Base-by-base conservation (phyloP, 2,797 vertebrate genomes). In the Pseudomugil tenellus region DNA sequence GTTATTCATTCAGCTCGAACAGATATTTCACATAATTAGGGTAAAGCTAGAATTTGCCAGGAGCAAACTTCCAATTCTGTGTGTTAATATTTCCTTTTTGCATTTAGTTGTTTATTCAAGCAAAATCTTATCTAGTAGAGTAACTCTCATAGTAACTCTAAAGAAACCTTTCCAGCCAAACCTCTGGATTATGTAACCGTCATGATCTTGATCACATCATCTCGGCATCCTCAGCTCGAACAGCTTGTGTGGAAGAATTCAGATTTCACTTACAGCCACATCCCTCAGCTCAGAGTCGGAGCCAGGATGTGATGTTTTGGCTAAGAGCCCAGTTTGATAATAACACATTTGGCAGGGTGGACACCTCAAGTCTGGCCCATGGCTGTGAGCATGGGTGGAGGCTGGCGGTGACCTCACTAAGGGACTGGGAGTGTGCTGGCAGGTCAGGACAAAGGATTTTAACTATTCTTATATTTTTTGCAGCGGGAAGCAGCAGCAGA, bases 371-470 rank as follows among this genome's bases (percentile, higher is more conserved):
- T 39, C 70, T 67, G 46, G 69, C 68, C 60, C 60, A 58, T 84
- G 35, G 79, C 79, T 58, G 32, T 4, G 58, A 75, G 59, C 63
- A 52, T 65, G 74, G 85, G 81, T 53, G 84, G 80, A 75, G 69
- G 28, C 9, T 21, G 32, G 48, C 0, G 25, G 79, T 81, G 81
- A 89, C 67, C 76, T 90, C 87, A 89, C 31, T 4, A 0, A 37
- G 68, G 26, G 52, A 69, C 25, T 60, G 71, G 65, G 81, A 71
- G 80, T 72, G 79, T 80, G 78, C 53, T 31, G 10, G 57, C 46
- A 74, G 71, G 75, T 41, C 57, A 63, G 64, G 56, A 1, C 62
- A 32, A 10, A 49, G 29, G 53, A 39, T 16, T 29, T 28, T 17
- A 31, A 76, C 70, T 11, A 25, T 16, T 13, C 17, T 5, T 14